phyloP scores from a whole-genome alignment of 2,797 vertebrate genomes.

The Dallia pectoralis region DNA sequence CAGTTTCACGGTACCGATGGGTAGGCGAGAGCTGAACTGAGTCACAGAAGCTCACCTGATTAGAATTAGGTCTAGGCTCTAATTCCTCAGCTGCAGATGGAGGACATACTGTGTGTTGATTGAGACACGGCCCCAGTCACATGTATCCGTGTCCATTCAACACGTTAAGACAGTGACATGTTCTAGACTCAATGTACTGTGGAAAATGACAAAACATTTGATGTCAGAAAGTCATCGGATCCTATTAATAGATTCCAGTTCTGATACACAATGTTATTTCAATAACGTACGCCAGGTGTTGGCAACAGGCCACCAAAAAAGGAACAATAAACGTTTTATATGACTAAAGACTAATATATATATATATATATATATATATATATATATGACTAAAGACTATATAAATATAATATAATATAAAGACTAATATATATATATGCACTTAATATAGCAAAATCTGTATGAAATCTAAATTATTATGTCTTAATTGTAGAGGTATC shows the following conservation, averaged over 20 bases:
- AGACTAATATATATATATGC: too few species aligned
- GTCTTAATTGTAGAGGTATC: too few species aligned
- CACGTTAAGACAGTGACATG: constrained; percentile 49
- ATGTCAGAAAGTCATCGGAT: constrained; percentile 45
- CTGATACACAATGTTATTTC: constrained; percentile 25
- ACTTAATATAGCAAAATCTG: too few species aligned
- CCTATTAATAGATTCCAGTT: constrained; percentile 28
- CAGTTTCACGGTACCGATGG: constrained; percentile 61
- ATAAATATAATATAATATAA: too few species aligned
- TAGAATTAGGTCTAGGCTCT: constrained; percentile 61
- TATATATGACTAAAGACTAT: too few species aligned
- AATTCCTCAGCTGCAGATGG: constrained; percentile 66
- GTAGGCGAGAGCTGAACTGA: constrained; percentile 66
- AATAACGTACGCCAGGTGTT: neutral
- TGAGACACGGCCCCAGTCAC: constrained; percentile 57
- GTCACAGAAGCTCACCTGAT: constrained; percentile 63
- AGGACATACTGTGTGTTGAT: constrained; percentile 57
- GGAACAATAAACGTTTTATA: too few species aligned
- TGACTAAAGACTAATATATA: too few species aligned
- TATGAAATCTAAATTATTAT: too few species aligned
- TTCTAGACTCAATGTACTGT: constrained; percentile 52
- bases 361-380: too few species aligned
- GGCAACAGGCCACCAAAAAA: too few species aligned
- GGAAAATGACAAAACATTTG: constrained; percentile 54
- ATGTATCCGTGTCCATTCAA: constrained; percentile 62